Percentiles rank a stretch among this genome's conserved stretches.
Conservation (phyloP, 1,140 invertebrate species). For the Aphaenogaster ashmeadi region DNA sequence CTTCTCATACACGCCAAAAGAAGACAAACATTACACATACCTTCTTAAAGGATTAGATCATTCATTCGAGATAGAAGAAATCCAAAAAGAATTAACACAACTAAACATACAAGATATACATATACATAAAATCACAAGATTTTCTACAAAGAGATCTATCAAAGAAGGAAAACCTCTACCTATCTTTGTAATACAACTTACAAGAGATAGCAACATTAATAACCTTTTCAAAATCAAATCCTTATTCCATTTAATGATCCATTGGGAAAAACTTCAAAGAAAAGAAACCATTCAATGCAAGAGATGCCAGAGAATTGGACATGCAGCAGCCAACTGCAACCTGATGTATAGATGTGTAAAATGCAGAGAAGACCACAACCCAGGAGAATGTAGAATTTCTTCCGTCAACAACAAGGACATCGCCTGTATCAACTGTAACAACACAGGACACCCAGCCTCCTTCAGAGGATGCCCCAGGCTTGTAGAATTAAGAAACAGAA, state of each 20-base stretch:
- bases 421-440: not conserved
- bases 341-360: conserved; percentile 67
- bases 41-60: too few relatives aligned
- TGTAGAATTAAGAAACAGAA: not conserved
- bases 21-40: too few relatives aligned
- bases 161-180: too few relatives aligned
- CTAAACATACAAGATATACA: too few relatives aligned
- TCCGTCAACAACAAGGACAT: not conserved
- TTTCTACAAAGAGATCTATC: too few relatives aligned
- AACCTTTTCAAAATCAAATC: conserved; percentile 27
- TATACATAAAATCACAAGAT: too few relatives aligned
- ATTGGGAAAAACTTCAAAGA: conserved; percentile 52
- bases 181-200: too few relatives aligned
- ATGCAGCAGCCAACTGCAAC: conserved; percentile 60
- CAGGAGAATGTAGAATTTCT: conserved; percentile 11
- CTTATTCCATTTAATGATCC: conserved; percentile 21
- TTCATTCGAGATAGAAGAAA: too few relatives aligned
- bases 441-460: not conserved
- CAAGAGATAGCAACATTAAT: too few relatives aligned
- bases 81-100: too few relatives aligned
- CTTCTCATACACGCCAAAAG: too few relatives aligned
- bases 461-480: not conserved
- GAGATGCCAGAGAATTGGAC: conserved; percentile 59
- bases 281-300: conserved; percentile 39
- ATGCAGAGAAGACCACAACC: conserved; percentile 47